Base-by-base conservation (phyloP, 2,888 invertebrate species). In the Pocota personata region DNA sequence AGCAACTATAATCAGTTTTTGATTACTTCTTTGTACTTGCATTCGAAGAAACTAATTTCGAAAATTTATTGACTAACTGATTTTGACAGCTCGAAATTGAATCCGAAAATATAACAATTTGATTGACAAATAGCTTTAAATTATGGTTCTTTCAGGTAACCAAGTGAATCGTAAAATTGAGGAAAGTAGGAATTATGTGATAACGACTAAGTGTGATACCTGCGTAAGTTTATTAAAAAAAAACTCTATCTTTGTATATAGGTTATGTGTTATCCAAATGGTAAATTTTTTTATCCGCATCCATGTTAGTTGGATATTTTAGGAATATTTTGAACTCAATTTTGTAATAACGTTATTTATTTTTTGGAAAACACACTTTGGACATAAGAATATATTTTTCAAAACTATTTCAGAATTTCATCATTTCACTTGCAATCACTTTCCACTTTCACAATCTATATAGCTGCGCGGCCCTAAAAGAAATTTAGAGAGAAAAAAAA, bases 401-500 rank as follows among this genome's bases (percentile, higher is more conserved):
- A 10, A 48, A 52, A 32, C 7, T 19, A 3, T 43, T 48, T 57
- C 37, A 43, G 40, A 43, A 21, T 66, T 19, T 35, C 4, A 48
- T 57, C 10, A 40, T 16, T 52, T 40, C 35, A n/a, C 27, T 40
- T 46, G 8, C 14, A 48, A 64, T 66, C 62, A 46, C 66, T 66
- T 58, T 64, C 66, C 30, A 72, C 64, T 62, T 52, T 60, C 16
- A 64, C 57, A 62, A 62, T 67, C 14, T 40, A 5, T 37, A 14
- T 24, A 12, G 8, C 55, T 46, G 4, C n/a, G n/a, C n/a, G 30
- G 37, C 57, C 46, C 71, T 10, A 62, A 64, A n/a, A 64, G 2
- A 6, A 52, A 16, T 30, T 37, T 7, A 35, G 58, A 16, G 21
- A 14, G 7, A 62, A 52, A 55, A 32, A 60, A 10, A 14, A 52